Base-by-base conservation (phyloP, 2,797 vertebrate species). In the Lycodopsis pacificus region DNA sequence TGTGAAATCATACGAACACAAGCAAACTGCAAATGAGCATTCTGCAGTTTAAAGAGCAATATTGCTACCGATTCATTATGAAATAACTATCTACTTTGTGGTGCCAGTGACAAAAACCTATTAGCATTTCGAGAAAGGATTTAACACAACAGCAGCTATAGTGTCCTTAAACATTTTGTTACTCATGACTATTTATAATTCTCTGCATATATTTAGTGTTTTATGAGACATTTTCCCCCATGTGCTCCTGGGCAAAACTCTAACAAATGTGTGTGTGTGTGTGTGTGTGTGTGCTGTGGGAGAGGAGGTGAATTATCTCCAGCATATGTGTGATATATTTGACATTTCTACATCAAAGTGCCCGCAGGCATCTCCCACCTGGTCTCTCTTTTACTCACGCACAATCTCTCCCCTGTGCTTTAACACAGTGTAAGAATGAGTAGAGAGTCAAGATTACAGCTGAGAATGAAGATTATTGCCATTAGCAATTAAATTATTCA, bases 321-420 rank as follows among this genome's bases (percentile, higher is more conserved):
- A 69, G 83, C 73, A 70, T 68, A 34, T 67, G 77, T 61, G 73
- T 81, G 76, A 78, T 88, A 77, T 71, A 89, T 92, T 92, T 87
- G 76, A 85, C 88, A 75, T 59, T 80, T 84, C 79, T 90, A 71
- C 83, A 80, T 92, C 73, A 89, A 86, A 93, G 86, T 76, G 79
- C 76, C 63, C 72, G 63, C 64, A 73, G 63, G 86, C 88, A 89
- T 90, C 83, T 92, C 84, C 83, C 82, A 88, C 79, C 72, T 71
- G 44, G 59, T 71, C 83, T 83, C 63, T 68, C 36, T 73, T 71
- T 73, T 61, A 53, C 56, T 53, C 14, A 3, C 44, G 17, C 42
- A 40, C 57, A 62, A 13, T 62, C 65, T 71, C 79, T 76, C 46
- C 77, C 79, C 48, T 58, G 6, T 65, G 78, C 17, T 32, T 12